Evolutionary conservation across 2,888 invertebrate genomes (phyloP).

Genomic region (Tenthredo mesomela): DNA sequence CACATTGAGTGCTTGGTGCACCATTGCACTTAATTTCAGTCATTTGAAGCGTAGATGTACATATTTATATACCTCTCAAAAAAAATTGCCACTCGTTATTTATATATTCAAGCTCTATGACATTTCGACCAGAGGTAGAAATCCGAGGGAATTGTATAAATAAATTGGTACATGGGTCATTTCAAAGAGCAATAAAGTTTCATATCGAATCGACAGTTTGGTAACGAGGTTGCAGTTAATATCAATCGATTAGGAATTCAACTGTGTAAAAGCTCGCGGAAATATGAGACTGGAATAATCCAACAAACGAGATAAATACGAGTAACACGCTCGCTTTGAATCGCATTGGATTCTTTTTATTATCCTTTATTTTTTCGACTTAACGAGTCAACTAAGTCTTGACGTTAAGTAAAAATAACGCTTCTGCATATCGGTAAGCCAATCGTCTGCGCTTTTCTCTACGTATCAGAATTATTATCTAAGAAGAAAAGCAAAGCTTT

Average conservation of each 20-base stretch:
- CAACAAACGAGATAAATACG: not conserved
- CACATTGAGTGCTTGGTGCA: not conserved
- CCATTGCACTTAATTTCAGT: conserved; percentile 12
- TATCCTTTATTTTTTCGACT: not conserved
- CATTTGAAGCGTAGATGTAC: not conserved
- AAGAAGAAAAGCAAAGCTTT: not conserved
- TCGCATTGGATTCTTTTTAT: not conserved
- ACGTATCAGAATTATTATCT: conserved; percentile 14
- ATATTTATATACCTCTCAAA: not conserved
- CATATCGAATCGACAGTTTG: not conserved
- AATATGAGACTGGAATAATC: not conserved
- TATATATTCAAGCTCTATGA: not conserved
- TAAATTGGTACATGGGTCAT: conserved; percentile 9
- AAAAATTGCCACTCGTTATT: not conserved
- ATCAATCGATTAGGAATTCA: conserved; percentile 15
- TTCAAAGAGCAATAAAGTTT: conserved; percentile 29
- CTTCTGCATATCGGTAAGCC: not conserved
- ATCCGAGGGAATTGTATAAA: not conserved
- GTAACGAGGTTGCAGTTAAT: conserved; percentile 19
- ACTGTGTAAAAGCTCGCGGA: not conserved
- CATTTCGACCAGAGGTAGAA: not conserved
- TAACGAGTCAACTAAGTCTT: conserved; percentile 1
- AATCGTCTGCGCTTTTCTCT: not conserved
- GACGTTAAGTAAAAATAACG: conserved; percentile 37
- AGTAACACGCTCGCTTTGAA: not conserved